phyloP scores from a whole-genome alignment of 1,140 invertebrate species.

The Bombus pyrosoma region DNA sequence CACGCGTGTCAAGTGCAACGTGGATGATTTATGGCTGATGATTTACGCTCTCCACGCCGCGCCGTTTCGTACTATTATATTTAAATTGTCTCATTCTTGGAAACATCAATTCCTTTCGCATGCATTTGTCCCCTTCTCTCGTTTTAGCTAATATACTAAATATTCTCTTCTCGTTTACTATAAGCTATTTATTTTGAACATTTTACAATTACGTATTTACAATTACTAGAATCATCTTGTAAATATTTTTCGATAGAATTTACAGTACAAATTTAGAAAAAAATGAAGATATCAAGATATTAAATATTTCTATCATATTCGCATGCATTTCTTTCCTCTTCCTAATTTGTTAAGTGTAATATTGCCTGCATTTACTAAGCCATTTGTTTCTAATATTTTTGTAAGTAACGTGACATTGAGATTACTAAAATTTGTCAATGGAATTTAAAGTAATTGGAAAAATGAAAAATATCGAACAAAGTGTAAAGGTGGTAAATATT shows the following conservation, averaged over 20 bases:
- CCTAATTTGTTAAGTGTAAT: background rate
- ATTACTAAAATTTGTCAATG: background rate
- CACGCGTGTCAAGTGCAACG: slow-evolving; percentile 28
- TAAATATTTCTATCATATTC: no score
- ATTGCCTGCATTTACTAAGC: background rate
- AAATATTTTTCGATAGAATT: background rate
- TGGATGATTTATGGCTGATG: background rate
- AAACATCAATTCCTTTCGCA: background rate
- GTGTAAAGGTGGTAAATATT: background rate
- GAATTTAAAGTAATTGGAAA: background rate
- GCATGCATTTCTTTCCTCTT: background rate
- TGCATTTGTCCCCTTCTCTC: background rate
- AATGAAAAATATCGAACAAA: background rate
- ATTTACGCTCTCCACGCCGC: background rate
- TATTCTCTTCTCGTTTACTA: no score
- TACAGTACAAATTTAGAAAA: background rate
- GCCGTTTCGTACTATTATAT: background rate
- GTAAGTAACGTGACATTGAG: no score
- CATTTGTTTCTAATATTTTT: background rate
- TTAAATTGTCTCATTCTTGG: background rate
- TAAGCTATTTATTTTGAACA: no score
- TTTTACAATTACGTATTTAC: no score
- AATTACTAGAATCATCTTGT: no score
- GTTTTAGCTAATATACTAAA: background rate
- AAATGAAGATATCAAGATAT: background rate